Base-by-base conservation (phyloP, 2,888 invertebrate genomes). In the Erebia palarica region DNA sequence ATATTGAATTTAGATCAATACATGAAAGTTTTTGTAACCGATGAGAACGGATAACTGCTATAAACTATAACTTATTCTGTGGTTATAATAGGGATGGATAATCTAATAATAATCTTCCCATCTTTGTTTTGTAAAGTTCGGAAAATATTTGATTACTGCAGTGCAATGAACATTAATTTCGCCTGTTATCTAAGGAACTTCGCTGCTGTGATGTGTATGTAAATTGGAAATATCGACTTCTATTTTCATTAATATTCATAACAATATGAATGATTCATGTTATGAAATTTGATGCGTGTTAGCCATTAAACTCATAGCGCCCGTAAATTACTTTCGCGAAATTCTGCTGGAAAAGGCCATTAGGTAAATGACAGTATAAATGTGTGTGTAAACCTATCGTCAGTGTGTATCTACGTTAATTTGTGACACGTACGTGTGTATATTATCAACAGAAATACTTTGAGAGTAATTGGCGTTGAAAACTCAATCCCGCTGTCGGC, bases 181-280 rank as follows among this genome's bases (percentile, higher is more conserved):
- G 13, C 16, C 44, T 27, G 44, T 18, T 14, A 57, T 18, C 65
- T 57, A 51, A 59, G 59, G 47, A 55, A 60, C 71, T 65, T 71
- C 44, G 65, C 57, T 18, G 61, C 49, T 68, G 60, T 70, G 60
- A 69, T 69, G 73, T 66, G 65, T 57, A 74, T 79, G 77, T 74
- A 68, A 73, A 71, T 73, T 76, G 72, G 72, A 76, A 73, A 75
- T 78, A 74, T 81, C 79, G 80, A 80, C 79, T 81, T 76, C 71
- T 70, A 74, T 70, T 47, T 73, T 66, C 68, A 68, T 68, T 68
- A 61, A 68, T 68, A 68, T 68, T 60, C 68, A 68, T 53, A 61
- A 58, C 64, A 57, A 61, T 44, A 68, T 68, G 68, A 68, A 68
- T 68, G 68, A 68, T 68, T 68, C 68, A 68, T 68, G 68, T 61